Conservation (phyloP, 2,888 invertebrate genomes). For the Lymantria dispar region DNA sequence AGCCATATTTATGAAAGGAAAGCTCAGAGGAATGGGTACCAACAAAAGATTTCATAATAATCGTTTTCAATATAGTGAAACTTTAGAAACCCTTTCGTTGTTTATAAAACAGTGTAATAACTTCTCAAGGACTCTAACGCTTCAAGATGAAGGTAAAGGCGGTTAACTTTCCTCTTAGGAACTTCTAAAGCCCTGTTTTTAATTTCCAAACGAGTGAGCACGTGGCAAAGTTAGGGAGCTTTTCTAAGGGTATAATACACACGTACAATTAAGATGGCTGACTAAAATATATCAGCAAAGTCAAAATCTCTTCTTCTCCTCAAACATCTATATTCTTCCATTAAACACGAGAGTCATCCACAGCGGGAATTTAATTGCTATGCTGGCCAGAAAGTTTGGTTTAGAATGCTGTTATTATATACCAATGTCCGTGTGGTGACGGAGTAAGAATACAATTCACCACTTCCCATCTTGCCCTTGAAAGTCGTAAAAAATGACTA, state of each 20-base stretch:
- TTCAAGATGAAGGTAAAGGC: conserved; percentile 23
- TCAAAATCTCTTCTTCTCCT: not conserved
- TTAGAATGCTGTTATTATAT: no score
- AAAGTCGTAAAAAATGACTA: no score
- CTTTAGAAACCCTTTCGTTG: conserved; percentile 11
- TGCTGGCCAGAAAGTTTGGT: no score
- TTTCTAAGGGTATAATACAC: conserved; percentile 40
- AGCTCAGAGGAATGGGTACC: no score
- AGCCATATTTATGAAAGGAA: no score
- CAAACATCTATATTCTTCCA: not conserved
- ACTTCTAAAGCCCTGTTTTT: conserved; percentile 69
- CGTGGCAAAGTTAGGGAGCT: conserved; percentile 48
- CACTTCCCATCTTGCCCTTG: no score
- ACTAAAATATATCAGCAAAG: not conserved
- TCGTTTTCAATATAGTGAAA: no score
- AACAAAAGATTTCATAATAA: no score
- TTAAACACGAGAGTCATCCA: no score
- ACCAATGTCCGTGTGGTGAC: no score
- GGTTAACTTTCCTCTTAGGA: conserved; percentile 62
- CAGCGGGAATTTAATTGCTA: no score
- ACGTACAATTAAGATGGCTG: conserved; percentile 23
- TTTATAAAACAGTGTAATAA: conserved; percentile 16
- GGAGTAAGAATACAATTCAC: no score
- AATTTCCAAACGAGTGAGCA: conserved; percentile 69
- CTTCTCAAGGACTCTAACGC: conserved; percentile 17